Percentiles rank a stretch among this genome's conserved stretches.
Evolutionary conservation across 2,888 invertebrate species (phyloP).

Genomic region (Resseliella maxima): DNA sequence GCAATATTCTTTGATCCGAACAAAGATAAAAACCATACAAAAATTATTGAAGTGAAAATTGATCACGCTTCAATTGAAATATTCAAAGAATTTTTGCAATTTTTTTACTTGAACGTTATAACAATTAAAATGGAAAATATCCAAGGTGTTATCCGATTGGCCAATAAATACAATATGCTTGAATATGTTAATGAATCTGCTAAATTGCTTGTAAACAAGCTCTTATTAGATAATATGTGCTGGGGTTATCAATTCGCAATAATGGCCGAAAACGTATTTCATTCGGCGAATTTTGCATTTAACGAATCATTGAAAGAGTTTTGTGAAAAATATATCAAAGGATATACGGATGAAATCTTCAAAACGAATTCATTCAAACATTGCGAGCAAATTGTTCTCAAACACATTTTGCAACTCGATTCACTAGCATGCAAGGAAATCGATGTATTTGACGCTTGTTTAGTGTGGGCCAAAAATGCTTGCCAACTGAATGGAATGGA

Average conservation of each 20-base stretch:
- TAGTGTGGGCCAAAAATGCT: not conserved
- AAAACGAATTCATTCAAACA: not conserved
- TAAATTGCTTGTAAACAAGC: not conserved
- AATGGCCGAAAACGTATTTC: not conserved
- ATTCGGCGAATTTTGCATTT: too few species aligned
- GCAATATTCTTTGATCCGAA: not conserved
- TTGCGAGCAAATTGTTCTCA: not conserved
- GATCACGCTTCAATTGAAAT: not conserved
- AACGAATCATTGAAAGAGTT: not conserved
- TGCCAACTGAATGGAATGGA: not conserved
- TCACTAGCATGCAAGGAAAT: not conserved
- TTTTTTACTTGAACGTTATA: not conserved
- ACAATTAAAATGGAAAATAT: not conserved
- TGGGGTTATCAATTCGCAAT: not conserved
- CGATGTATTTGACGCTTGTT: not conserved
- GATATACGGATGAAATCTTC: not conserved
- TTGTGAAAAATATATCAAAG: not conserved
- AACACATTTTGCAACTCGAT: not conserved
- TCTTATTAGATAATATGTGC: not conserved
- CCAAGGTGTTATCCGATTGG: not conserved
- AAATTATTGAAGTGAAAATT: not conserved
- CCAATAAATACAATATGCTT: not conserved
- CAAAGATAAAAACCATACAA: not conserved
- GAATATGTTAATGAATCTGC: not conserved
- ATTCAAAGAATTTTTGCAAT: conserved; percentile 26